Percentiles rank a stretch among this genome's conserved stretches.
Conservation (phyloP, 2,113 vertebrate genomes). For the Chelonoidis abingdonii region DNA sequence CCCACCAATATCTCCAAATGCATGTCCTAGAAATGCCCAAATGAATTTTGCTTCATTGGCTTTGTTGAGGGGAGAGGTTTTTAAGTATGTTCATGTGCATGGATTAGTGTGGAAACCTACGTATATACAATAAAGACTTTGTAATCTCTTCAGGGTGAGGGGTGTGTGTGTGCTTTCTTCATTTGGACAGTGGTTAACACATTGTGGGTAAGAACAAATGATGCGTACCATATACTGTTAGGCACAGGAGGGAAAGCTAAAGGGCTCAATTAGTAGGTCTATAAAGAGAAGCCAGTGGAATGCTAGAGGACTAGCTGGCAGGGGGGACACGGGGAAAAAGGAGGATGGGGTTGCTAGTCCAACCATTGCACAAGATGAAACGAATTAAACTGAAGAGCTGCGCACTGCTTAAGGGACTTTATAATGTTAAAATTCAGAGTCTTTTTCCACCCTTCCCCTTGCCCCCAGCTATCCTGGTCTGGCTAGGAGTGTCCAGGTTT, state of each 20-base stretch:
- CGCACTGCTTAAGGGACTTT: background rate
- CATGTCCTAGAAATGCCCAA: background rate
- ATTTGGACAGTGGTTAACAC: background rate
- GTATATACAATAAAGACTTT: background rate
- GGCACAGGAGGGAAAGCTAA: background rate
- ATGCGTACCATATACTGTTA: background rate
- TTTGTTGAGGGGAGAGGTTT: background rate
- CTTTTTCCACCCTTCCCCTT: background rate
- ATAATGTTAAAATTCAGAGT: background rate
- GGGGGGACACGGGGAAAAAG: accelerated
- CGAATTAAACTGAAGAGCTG: background rate
- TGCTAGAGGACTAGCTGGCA: background rate
- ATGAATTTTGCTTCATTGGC: background rate
- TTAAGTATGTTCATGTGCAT: background rate
- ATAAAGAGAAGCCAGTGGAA: background rate
- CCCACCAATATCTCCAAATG: background rate
- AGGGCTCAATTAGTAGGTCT: accelerated
- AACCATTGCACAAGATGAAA: background rate
- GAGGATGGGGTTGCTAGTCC: background rate
- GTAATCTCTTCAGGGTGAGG: accelerated
- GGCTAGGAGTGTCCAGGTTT: background rate
- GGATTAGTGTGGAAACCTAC: background rate
- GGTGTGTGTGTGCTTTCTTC: accelerated
- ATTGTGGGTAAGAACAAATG: accelerated
- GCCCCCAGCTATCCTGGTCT: background rate